These are phyloP conservation scores for Blera fallax DNA, from an alignment of 2,888 invertebrate genomes.

Conservation along the genomic window DNA sequence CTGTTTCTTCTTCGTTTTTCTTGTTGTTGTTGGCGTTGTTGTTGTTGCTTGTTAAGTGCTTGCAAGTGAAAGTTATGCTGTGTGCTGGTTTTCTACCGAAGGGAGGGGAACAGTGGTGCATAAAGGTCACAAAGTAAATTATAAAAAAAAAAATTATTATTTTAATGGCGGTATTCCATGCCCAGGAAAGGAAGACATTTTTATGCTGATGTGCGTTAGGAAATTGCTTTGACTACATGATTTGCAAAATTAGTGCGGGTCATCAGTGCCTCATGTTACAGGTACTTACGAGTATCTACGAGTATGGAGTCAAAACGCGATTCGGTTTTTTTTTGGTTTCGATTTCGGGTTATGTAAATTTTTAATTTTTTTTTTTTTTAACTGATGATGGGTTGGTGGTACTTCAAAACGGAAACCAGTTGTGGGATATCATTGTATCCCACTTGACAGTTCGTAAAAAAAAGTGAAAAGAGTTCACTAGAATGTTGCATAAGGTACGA, in stretches of 20 bases:
- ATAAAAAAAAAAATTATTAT: slow-evolving; percentile 7
- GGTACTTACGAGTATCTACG: not conserved
- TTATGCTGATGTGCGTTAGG: not conserved
- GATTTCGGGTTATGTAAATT: slow-evolving; percentile 65
- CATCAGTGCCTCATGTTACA: not conserved
- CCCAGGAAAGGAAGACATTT: not conserved
- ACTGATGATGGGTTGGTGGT: slow-evolving; percentile 3
- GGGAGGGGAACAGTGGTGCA: not conserved
- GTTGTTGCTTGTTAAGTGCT: slow-evolving; percentile 16
- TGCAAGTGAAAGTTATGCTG: slow-evolving; percentile 63
- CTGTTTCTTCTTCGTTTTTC: slow-evolving; percentile 19
- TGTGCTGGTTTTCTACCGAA: slow-evolving; percentile 4
- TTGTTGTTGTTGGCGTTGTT: slow-evolving; percentile 8
- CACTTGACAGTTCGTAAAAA: slow-evolving; percentile 52
- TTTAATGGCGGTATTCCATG: slow-evolving; percentile 20
- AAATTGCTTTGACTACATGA: slow-evolving; percentile 28
- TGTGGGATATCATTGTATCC: slow-evolving; percentile 9
- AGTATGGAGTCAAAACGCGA: not conserved
- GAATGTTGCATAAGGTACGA: slow-evolving; percentile 66
- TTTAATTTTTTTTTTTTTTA: slow-evolving; percentile 39
- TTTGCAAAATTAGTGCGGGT: slow-evolving; percentile 39
- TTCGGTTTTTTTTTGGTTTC: slow-evolving; percentile 45
- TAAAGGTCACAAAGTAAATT: slow-evolving; percentile 36
- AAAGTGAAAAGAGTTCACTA: slow-evolving; percentile 69
- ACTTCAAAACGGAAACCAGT: slow-evolving; percentile 49